A percentile compares a stretch with the other conserved stretches of the same genome.
Evolutionary conservation across 2,797 vertebrate species (phyloP).

Genomic region (Rhodeus uyekii): DNA sequence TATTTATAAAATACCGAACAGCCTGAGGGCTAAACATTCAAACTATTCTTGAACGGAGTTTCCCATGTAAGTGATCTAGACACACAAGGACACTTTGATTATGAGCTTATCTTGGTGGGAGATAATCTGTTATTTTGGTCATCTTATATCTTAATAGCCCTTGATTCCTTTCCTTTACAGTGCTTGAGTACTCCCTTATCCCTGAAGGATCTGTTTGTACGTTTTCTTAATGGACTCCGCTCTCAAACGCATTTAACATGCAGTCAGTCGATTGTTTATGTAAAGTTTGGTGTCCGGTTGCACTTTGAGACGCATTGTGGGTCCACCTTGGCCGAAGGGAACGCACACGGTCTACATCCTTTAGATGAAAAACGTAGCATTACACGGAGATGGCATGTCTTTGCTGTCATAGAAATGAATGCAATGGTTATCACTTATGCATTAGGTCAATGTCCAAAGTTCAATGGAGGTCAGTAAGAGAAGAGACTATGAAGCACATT

Average conservation of each 20-base stretch:
- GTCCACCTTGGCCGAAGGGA: slow-evolving; percentile 13
- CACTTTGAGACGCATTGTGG: slow-evolving; percentile 19
- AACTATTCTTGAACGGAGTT: slow-evolving; percentile 12
- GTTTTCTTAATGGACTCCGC: slow-evolving; percentile 12
- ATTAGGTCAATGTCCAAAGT: slow-evolving; percentile 18
- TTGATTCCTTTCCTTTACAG: slow-evolving; percentile 15
- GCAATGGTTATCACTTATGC: background rate
- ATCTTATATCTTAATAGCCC: slow-evolving; percentile 35
- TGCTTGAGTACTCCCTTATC: background rate
- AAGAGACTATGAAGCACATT: background rate
- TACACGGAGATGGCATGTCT: background rate
- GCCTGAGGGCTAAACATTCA: slow-evolving; percentile 16
- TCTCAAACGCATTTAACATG: slow-evolving; percentile 27
- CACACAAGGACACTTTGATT: slow-evolving; percentile 35
- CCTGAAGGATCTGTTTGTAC: slow-evolving; percentile 11
- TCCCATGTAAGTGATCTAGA: slow-evolving; percentile 26
- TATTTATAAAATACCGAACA: slow-evolving; percentile 34
- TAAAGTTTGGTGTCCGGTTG: slow-evolving; percentile 30
- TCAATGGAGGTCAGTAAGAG: background rate
- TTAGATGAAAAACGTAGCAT: background rate
- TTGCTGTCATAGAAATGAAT: background rate
- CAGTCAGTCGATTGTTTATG: slow-evolving; percentile 35
- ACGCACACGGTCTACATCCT: background rate
- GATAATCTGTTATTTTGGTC: slow-evolving; percentile 38
- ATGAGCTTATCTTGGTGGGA: slow-evolving; percentile 24